Percentiles rank a stretch among this genome's conserved stretches.
Conservation (phyloP, 2,888 invertebrate genomes). For the Chaetoderma sp. region DNA sequence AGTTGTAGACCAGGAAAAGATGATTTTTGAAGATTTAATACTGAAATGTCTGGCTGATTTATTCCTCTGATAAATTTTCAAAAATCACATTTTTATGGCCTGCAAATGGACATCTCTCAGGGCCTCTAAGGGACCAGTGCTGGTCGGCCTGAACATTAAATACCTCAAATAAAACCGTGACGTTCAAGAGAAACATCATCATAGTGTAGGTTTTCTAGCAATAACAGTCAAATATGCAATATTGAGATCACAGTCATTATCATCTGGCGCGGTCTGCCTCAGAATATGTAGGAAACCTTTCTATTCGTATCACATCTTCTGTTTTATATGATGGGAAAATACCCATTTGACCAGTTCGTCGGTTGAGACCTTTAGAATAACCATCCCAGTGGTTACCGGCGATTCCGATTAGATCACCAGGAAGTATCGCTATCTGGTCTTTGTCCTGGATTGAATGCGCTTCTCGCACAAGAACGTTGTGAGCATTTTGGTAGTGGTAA, state of each 20-base stretch:
- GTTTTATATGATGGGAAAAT: constrained; percentile 73
- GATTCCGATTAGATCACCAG: constrained; percentile 88
- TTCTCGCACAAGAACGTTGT: constrained; percentile 83
- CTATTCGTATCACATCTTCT: constrained; percentile 83
- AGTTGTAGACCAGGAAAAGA: too few species aligned
- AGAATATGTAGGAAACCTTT: constrained; percentile 72
- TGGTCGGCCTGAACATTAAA: too few species aligned
- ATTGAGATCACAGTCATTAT: not conserved
- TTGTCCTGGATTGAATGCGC: constrained; percentile 72
- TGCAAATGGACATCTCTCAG: too few species aligned
- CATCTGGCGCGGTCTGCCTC: not conserved
- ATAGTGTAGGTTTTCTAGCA: too few species aligned
- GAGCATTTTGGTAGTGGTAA: constrained; percentile 95
- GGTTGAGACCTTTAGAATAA: constrained; percentile 90
- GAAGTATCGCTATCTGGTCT: constrained; percentile 77
- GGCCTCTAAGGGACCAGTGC: too few species aligned
- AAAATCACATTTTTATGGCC: too few species aligned
- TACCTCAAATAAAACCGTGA: too few species aligned
- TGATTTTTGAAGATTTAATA: too few species aligned
- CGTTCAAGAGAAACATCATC: too few species aligned
- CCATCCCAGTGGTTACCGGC: constrained; percentile 99
- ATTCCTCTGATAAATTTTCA: too few species aligned
- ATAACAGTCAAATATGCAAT: too few species aligned
- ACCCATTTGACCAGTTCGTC: constrained; percentile 79
- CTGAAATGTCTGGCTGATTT: too few species aligned